Evolutionary conservation across 1,140 invertebrate genomes (phyloP), one percentile per base, ranked within the genome.

Genomic region (Solen grandis): DNA sequence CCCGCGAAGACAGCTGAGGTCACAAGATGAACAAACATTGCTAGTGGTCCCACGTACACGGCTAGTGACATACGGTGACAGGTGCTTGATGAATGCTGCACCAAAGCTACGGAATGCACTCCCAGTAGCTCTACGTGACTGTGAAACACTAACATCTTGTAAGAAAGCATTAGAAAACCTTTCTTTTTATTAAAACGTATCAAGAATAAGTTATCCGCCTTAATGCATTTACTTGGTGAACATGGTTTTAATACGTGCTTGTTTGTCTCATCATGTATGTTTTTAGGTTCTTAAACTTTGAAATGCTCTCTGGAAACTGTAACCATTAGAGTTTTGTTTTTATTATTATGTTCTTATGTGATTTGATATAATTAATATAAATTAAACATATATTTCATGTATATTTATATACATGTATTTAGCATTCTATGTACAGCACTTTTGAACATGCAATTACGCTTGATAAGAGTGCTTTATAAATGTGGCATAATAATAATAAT

Each of bases 131-230:
- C 2, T 59, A 36, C 31, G 27, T 10, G 69, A 59, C 35, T 59
- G 14, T 59, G n/a, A 25, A 36, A 73, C 54, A 59, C 52, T 73
- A 14, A 31, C 19, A 5, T 59, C 54, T 59, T 73, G 57, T 41
- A 73, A 73, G 27, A 73, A 36, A 59, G 27, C 52, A 22, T n/a
- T 35, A 25, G n/a, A 73, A 73, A 35, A 36, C 69, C 19, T 50
- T 57, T 19, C 52, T 73, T 5, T 70, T 70, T 54, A 25, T 36
- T 36, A 66, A 8, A 29, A 22, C n/a, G 10, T 22, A 59, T 59
- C 10, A 59, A 8, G 25, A n/a, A 22, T 59, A 59, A 59, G 19
- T n/a, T 8, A 5, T 59, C 27, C 10, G 27, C 55, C 55, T 10
- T 59, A 59, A 59, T 59, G 55, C 27, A 8, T 59, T 22, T 59